Evolutionary conservation across 2,113 vertebrate species (phyloP).

Genomic region (Pollachius pollachius): DNA sequence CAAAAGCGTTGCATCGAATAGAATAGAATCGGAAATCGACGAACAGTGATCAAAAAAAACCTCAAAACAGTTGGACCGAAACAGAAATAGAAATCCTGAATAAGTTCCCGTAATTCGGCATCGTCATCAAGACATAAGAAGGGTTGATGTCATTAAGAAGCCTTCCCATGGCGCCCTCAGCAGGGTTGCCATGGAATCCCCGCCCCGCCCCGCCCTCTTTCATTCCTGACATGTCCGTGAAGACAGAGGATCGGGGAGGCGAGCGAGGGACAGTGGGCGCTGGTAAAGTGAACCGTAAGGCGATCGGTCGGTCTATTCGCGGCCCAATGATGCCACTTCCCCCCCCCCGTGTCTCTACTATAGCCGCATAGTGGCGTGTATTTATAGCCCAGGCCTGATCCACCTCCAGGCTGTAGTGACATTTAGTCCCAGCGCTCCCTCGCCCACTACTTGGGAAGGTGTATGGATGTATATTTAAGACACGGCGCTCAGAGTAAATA

Average conservation of each 20-base stretch:
- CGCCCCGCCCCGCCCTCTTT: neutral
- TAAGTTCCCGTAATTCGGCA: too few species aligned
- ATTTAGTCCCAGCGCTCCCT: too few species aligned
- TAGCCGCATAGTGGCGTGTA: constrained; percentile 45
- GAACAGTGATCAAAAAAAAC: too few species aligned
- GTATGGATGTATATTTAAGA: constrained; percentile 6
- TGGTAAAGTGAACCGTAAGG: constrained; percentile 55
- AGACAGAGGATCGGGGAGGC: constrained; percentile 32
- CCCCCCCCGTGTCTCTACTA: constrained; percentile 12
- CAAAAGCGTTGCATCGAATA: too few species aligned
- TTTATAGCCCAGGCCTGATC: constrained; percentile 19
- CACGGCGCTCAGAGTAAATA: constrained; percentile 44
- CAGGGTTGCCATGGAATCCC: too few species aligned
- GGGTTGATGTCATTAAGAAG: too few species aligned
- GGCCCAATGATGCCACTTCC: constrained; percentile 61
- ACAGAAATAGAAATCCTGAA: too few species aligned
- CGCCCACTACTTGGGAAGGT: constrained; percentile 30
- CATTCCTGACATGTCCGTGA: constrained; percentile 45
- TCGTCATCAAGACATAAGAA: too few species aligned
- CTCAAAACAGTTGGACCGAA: too few species aligned
- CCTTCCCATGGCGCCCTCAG: too few species aligned
- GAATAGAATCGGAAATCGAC: too few species aligned
- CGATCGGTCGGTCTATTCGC: constrained; percentile 71
- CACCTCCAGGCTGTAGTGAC: too few species aligned
- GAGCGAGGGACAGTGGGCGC: constrained; percentile 11